A percentile compares a stretch with the other conserved stretches of the same genome.
Evolutionary conservation across 2,113 vertebrate species (phyloP).

Genomic region (Limnothrissa miodon): DNA sequence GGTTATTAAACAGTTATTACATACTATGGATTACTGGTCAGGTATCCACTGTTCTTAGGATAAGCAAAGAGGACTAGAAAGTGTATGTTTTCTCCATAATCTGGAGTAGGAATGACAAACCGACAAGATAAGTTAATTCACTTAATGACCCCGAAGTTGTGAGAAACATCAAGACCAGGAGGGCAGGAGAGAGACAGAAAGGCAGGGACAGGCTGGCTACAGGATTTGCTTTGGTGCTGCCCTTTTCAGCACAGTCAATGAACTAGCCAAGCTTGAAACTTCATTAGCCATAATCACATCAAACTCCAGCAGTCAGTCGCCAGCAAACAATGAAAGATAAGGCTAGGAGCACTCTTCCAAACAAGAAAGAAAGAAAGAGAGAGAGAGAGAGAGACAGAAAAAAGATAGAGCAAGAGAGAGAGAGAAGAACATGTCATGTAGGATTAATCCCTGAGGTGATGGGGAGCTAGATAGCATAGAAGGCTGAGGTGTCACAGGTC

Average conservation of each 20-base stretch:
- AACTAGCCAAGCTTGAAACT: constrained; percentile 64
- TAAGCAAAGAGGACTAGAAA: not conserved
- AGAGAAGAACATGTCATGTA: constrained; percentile 27
- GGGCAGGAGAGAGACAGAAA: constrained; percentile 1
- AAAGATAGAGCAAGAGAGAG: constrained; percentile 4
- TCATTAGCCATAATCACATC: constrained; percentile 71
- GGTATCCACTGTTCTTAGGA: not conserved
- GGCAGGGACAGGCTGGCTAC: constrained; percentile 38
- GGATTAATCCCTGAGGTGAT: constrained; percentile 1
- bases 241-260: constrained; percentile 55
- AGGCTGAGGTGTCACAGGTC: not conserved
- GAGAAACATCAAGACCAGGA: constrained; percentile 64
- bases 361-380: constrained; percentile 44
- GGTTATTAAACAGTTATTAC: not conserved
- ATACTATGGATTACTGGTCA: not conserved
- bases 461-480: not conserved
- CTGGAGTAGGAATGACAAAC: constrained; percentile 72
- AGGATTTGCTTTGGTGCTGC: constrained; percentile 61
- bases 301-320: constrained; percentile 56
- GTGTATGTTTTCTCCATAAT: constrained; percentile 61
- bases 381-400: constrained; percentile 18
- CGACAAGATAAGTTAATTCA: constrained; percentile 68
- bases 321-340: constrained; percentile 61
- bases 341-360: constrained; percentile 30
- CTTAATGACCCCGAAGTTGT: constrained; percentile 66